A percentile compares a stretch with the other conserved stretches of the same genome.
phyloP scores from a whole-genome alignment of 2,113 vertebrate genomes.

The Ameiurus melas region DNA sequence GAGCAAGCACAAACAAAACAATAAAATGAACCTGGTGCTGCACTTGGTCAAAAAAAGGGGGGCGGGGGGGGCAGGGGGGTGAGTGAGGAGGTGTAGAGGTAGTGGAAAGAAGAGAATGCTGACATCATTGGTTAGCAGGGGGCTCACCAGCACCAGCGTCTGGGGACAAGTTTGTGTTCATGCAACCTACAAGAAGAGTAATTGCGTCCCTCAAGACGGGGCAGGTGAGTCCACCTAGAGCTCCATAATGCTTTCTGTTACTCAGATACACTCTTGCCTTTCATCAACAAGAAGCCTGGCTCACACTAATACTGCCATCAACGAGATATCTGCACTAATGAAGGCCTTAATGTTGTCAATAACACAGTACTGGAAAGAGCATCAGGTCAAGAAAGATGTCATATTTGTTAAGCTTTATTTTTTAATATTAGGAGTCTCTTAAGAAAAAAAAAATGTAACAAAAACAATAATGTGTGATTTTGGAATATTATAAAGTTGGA shows the following conservation, averaged over 20 bases:
- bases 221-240: conserved; percentile 67
- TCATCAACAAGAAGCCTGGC: conserved; percentile 60
- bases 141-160: conserved; percentile 62
- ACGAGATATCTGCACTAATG: conserved; percentile 66
- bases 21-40: conserved; percentile 57
- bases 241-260: conserved; percentile 56
- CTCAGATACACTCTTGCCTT: conserved; percentile 62
- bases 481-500: neutral
- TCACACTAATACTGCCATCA: conserved; percentile 69
- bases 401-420: conserved; percentile 34
- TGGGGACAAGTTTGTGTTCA: conserved; percentile 63
- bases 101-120: conserved; percentile 42
- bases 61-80: neutral
- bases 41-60: conserved; percentile 32
- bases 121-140: conserved; percentile 73
- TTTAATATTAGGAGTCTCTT: conserved; percentile 2
- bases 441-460: neutral
- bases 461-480: neutral
- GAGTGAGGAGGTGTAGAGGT: conserved; percentile 27
- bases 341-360: conserved; percentile 62
- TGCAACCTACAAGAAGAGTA: conserved; percentile 69
- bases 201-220: conserved; percentile 80
- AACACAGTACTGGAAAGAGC: conserved; percentile 30
- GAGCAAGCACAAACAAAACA: conserved; percentile 67
- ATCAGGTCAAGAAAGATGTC: conserved; percentile 49